A percentile compares a stretch with the other conserved stretches of the same genome.
These are phyloP conservation scores for Drosophila oshimai DNA, from an alignment of 1,140 invertebrate species.

Conservation along the genomic window DNA sequence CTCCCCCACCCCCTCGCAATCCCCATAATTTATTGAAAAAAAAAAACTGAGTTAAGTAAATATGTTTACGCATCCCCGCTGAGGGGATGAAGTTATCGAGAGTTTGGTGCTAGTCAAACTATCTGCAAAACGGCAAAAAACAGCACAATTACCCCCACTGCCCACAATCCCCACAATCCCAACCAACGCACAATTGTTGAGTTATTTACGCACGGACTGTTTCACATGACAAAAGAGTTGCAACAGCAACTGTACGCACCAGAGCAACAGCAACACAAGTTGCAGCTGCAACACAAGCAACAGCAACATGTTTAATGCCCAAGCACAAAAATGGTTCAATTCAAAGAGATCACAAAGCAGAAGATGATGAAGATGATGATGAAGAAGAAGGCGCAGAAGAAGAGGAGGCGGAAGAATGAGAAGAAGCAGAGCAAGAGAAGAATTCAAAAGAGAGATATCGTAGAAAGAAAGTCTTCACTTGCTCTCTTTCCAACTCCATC, in stretches of 20 bases:
- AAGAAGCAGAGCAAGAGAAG: constrained; percentile 25
- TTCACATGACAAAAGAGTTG: constrained; percentile 45
- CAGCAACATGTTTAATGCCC: constrained; percentile 62
- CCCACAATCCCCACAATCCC: constrained; percentile 2
- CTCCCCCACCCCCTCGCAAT: constrained; percentile 18
- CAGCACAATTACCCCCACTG: constrained; percentile 16
- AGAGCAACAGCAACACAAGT: constrained; percentile 32
- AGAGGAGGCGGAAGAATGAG: constrained; percentile 11
- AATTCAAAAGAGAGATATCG: not conserved
- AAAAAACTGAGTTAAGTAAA: constrained; percentile 62
- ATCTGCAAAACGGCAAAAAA: constrained; percentile 65
- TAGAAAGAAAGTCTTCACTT: constrained; percentile 9
- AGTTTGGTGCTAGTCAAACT: constrained; percentile 82
- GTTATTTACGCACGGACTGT: constrained; percentile 76
- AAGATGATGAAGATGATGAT: constrained; percentile 19
- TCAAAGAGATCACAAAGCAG: constrained; percentile 28
- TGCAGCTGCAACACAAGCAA: constrained; percentile 28
- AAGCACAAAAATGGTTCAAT: constrained; percentile 70
- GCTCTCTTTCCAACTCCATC: constrained; percentile 24
- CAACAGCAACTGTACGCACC: constrained; percentile 39
- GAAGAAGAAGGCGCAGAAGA: constrained; percentile 18
- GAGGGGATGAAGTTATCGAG: constrained; percentile 56
- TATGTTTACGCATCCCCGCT: constrained; percentile 52
- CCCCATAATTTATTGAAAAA: constrained; percentile 56
- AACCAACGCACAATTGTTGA: constrained; percentile 43